phyloP scores from a whole-genome alignment of 2,888 invertebrate genomes.

The Sphinx pinastri region DNA sequence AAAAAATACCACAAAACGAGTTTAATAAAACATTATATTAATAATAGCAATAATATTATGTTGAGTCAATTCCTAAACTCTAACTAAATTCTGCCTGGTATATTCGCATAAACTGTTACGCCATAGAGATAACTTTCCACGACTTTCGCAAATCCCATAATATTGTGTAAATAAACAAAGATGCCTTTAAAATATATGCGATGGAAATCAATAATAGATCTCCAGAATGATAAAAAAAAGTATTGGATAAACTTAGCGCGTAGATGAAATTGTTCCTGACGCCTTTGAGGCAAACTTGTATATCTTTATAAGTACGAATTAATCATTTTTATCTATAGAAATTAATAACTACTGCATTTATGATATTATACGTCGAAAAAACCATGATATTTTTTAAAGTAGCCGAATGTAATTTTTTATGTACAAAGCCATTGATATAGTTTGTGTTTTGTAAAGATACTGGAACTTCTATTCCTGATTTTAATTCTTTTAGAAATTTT shows the following conservation, averaged over 20 bases:
- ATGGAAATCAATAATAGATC: constrained; percentile 72
- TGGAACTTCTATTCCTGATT: too few species aligned
- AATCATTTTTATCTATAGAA: constrained; percentile 37
- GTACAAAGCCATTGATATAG: too few species aligned
- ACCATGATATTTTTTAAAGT: too few species aligned
- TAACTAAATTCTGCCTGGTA: neutral
- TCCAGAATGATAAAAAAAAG: constrained; percentile 64
- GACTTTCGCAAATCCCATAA: neutral
- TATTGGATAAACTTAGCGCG: constrained; percentile 79
- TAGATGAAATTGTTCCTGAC: constrained; percentile 83
- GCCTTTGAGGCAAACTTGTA: constrained; percentile 81
- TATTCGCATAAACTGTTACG: neutral
- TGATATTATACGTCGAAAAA: neutral
- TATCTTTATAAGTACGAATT: constrained; percentile 73
- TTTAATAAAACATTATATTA: too few species aligned
- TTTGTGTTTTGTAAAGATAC: too few species aligned
- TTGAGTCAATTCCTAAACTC: neutral
- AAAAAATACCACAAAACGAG: too few species aligned
- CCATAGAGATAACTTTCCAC: neutral
- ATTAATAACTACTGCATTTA: constrained; percentile 30
- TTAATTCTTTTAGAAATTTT: too few species aligned
- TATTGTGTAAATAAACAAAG: constrained; percentile 35
- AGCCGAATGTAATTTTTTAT: too few species aligned
- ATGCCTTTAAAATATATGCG: constrained; percentile 68
- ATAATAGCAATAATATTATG: neutral